Evolutionary conservation across 1,140 invertebrate genomes (phyloP).

Genomic region (Scaptomyza montana): DNA sequence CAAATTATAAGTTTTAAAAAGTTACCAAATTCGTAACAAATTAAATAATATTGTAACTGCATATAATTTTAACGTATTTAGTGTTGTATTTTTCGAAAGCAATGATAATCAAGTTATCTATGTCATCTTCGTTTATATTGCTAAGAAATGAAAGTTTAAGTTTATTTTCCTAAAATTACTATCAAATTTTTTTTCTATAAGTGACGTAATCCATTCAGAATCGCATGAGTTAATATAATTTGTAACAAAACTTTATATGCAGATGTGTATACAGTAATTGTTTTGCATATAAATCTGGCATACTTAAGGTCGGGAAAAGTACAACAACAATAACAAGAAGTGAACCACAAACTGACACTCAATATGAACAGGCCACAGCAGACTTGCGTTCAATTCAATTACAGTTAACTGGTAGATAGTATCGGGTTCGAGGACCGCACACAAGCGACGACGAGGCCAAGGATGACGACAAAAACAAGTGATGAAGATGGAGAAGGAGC

Average conservation of each 20-base stretch:
- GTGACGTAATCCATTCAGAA: slow-evolving; percentile 20
- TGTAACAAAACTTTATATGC: slow-evolving; percentile 17
- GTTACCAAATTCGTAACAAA: no score
- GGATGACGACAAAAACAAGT: background rate
- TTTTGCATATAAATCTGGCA: slow-evolving; percentile 43
- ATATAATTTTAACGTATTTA: no score
- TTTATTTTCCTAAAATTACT: background rate
- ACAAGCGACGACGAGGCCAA: slow-evolving; percentile 9
- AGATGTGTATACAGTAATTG: slow-evolving; percentile 37
- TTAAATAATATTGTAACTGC: no score
- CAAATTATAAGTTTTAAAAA: no score
- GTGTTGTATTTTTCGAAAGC: no score
- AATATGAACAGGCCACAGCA: slow-evolving; percentile 5
- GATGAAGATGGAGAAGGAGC: background rate
- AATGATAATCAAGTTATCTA: no score
- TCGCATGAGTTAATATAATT: slow-evolving; percentile 6
- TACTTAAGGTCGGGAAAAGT: slow-evolving; percentile 18
- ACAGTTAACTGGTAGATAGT: slow-evolving; percentile 66
- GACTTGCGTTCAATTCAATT: slow-evolving; percentile 70
- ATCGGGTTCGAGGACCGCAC: slow-evolving; percentile 12
- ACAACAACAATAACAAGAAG: background rate
- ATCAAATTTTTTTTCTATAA: background rate
- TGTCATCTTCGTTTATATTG: no score
- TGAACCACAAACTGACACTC: slow-evolving; percentile 6
- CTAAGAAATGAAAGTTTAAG: background rate